phyloP scores from a whole-genome alignment of 1,140 invertebrate species.

The Drosophila pseudoananassae region DNA sequence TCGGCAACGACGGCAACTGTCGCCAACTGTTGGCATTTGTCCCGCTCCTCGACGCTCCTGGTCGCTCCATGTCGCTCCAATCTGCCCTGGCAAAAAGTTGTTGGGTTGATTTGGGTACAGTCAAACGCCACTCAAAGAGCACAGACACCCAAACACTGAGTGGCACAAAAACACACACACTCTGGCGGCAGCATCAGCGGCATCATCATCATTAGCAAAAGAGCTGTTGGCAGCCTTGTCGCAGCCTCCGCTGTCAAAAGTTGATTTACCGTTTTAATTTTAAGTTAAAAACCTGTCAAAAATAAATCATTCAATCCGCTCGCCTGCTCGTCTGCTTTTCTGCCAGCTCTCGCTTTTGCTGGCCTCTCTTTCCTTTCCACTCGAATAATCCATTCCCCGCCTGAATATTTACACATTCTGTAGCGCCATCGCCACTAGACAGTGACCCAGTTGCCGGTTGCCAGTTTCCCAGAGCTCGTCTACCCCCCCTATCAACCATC shows the following conservation, averaged over 20 bases:
- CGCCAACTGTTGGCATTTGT: slow-evolving; percentile 64
- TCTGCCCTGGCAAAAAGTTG: slow-evolving; percentile 27
- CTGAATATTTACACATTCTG: slow-evolving; percentile 50
- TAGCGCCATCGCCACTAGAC: slow-evolving; percentile 34
- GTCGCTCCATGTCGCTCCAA: slow-evolving; percentile 1
- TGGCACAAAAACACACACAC: slow-evolving; percentile 17
- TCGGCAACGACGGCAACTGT: slow-evolving; percentile 65
- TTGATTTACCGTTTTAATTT: slow-evolving; percentile 84
- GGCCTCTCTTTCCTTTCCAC: slow-evolving; percentile 9
- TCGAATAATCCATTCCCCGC: slow-evolving; percentile 6
- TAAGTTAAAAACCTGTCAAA: slow-evolving; percentile 84
- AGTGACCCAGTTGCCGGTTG: slow-evolving; percentile 51
- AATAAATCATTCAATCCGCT: slow-evolving; percentile 84
- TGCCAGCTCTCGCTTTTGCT: slow-evolving; percentile 27
- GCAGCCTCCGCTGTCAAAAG: slow-evolving; percentile 81
- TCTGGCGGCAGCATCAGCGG: slow-evolving; percentile 31
- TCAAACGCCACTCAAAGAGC: slow-evolving; percentile 50
- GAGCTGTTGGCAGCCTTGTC: slow-evolving; percentile 77
- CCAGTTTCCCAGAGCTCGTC: slow-evolving; percentile 22
- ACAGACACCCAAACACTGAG: slow-evolving; percentile 16
- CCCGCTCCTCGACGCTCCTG: slow-evolving; percentile 10
- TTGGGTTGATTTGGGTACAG: slow-evolving; percentile 72
- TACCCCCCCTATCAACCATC: neutral
- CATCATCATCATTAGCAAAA: slow-evolving; percentile 76
- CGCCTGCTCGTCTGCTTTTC: slow-evolving; percentile 30